These are phyloP conservation scores for Oscheius onirici DNA, from an alignment of 2,888 invertebrate species.

Conservation along the genomic window DNA sequence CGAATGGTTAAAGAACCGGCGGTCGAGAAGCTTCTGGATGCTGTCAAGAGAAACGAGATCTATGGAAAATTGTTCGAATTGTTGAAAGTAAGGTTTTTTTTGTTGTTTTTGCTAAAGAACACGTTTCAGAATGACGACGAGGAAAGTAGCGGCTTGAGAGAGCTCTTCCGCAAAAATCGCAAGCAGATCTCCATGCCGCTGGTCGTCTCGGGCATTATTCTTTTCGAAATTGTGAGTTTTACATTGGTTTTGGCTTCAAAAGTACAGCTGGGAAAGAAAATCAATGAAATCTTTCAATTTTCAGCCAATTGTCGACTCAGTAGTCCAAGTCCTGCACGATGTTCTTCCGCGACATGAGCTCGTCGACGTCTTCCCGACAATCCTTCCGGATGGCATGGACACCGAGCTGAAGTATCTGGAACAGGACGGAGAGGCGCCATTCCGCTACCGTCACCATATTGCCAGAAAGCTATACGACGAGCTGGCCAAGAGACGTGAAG, in stretches of 20 bases:
- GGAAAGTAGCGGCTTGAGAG: conserved; percentile 18
- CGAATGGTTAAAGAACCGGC: neutral
- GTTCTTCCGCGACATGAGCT: conserved; percentile 58
- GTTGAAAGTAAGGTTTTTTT: conserved; percentile 17
- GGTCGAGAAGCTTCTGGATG: conserved; percentile 11
- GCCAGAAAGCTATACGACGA: conserved; percentile 32
- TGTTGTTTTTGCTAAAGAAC: no score
- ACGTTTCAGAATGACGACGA: conserved; percentile 13
- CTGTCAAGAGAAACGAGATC: conserved; percentile 12
- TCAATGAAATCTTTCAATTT: no score
- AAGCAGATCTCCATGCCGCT: conserved; percentile 47
- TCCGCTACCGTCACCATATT: conserved; percentile 47
- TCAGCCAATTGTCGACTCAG: conserved; percentile 36
- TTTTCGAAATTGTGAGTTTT: conserved; percentile 36
- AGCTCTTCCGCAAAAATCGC: conserved; percentile 27
- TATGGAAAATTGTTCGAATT: conserved; percentile 36
- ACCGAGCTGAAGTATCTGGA: conserved; percentile 48
- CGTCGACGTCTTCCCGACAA: conserved; percentile 54
- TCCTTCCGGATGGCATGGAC: conserved; percentile 45
- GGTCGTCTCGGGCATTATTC: conserved; percentile 39
- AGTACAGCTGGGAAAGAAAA: no score
- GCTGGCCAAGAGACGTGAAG: conserved; percentile 16
- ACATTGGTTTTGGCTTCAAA: no score
- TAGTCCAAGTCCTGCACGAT: conserved; percentile 49
- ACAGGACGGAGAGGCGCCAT: conserved; percentile 57